phyloP scores from a whole-genome alignment of 2,113 vertebrate genomes.

The Oophaga pumilio region DNA sequence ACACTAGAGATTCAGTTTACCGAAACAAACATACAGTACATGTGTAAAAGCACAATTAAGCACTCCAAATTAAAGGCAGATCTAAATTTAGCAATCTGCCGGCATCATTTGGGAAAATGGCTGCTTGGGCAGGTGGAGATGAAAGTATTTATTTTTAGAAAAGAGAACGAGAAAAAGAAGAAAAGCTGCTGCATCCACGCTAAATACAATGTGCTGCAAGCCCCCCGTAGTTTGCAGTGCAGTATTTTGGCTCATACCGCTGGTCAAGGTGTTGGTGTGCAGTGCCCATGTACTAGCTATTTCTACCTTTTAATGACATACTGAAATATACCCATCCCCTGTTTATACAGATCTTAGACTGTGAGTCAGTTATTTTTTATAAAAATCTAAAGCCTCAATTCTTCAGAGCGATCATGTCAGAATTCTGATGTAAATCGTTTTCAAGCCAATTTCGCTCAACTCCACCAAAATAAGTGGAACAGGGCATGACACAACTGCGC shows the following conservation, averaged over 20 bases:
- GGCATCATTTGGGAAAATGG: slow-evolving; percentile 26
- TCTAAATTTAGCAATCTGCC: slow-evolving; percentile 25
- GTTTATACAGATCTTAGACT: too few relatives aligned
- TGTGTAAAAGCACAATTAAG: slow-evolving; percentile 46
- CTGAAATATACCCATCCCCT: too few relatives aligned
- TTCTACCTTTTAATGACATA: too few relatives aligned
- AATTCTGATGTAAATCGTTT: too few relatives aligned
- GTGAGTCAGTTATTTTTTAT: too few relatives aligned
- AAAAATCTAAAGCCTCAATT: too few relatives aligned
- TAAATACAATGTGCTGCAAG: background rate
- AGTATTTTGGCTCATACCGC: background rate
- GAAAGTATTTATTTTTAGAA: slow-evolving; percentile 30
- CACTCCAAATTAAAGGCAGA: slow-evolving; percentile 34
- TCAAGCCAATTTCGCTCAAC: too few relatives aligned
- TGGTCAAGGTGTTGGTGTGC: background rate
- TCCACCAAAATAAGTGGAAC: too few relatives aligned
- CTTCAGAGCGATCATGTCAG: too few relatives aligned
- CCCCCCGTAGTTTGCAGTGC: background rate
- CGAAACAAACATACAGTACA: slow-evolving; percentile 46
- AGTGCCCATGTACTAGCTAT: background rate
- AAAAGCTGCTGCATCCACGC: background rate
- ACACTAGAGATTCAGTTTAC: slow-evolving; percentile 27
- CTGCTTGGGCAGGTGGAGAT: slow-evolving; percentile 28
- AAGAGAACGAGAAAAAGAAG: background rate
- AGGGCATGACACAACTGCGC: too few relatives aligned